Evolutionary conservation across 2,113 vertebrate genomes (phyloP).

Genomic region (Callaeas wilsoni): DNA sequence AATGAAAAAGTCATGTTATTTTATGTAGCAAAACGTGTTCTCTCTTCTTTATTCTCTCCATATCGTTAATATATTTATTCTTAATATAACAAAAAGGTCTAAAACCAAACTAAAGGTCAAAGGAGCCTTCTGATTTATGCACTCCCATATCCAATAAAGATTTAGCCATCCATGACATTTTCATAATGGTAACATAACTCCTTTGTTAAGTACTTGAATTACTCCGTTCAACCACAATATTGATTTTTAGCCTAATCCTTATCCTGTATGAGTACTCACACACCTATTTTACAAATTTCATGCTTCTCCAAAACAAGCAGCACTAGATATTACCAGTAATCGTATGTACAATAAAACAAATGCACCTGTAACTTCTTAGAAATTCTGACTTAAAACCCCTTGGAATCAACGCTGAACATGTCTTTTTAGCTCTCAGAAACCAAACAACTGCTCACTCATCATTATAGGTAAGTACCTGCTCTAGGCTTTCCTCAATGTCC

Average conservation of each 20-base stretch:
- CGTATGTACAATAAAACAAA: background rate
- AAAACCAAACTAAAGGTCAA: background rate
- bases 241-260: background rate
- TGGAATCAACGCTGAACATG: background rate
- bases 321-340: background rate
- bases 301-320: background rate
- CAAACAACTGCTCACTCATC: background rate
- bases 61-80: background rate
- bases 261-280: background rate
- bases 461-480: background rate
- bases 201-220: background rate
- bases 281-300: background rate
- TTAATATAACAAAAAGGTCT: background rate
- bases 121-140: background rate
- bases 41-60: background rate
- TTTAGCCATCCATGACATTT: background rate
- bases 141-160: background rate
- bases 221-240: background rate
- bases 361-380: background rate
- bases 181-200: background rate
- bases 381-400: background rate
- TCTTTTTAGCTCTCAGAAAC: background rate
- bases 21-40: background rate
- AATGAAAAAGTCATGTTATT: constrained; percentile 7
- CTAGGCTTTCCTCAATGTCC: background rate